These are phyloP conservation scores for Poecilia wingei DNA, from an alignment of 2,797 vertebrate species.

Conservation along the genomic window DNA sequence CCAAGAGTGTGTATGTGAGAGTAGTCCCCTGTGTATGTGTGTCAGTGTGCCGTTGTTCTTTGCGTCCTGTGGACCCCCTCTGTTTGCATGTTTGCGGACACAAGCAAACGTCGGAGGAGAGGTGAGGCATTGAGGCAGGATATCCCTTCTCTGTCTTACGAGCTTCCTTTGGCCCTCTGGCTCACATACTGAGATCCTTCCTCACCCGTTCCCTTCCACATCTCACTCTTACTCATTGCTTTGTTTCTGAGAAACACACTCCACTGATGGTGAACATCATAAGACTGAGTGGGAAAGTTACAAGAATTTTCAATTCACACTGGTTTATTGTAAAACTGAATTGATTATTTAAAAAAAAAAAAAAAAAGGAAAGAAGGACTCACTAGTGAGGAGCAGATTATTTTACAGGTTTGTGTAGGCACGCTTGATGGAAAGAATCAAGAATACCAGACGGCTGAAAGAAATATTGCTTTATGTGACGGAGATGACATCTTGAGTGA, in stretches of 20 bases:
- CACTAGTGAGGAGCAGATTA: not conserved
- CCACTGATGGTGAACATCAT: not conserved
- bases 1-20: conserved; percentile 22
- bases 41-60: conserved; percentile 61
- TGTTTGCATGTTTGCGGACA: conserved; percentile 43
- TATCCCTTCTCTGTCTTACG: conserved; percentile 78
- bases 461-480: not conserved
- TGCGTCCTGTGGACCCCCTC: conserved; percentile 59
- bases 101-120: conserved; percentile 44
- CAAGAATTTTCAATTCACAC: not conserved
- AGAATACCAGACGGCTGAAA: not conserved
- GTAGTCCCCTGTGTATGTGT: conserved; percentile 48
- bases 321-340: not conserved
- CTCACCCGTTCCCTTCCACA: conserved; percentile 47
- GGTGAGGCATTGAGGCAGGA: conserved; percentile 66
- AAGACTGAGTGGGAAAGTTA: not conserved
- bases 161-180: conserved; percentile 71
- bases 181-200: conserved; percentile 62
- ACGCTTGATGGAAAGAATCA: not conserved
- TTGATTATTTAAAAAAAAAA: not conserved
- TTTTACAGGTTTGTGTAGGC: not conserved
- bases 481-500: no score
- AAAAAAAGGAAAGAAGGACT: not conserved
- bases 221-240: conserved; percentile 40
- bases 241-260: conserved; percentile 11